These are phyloP conservation scores for Acleris laterana DNA, from an alignment of 2,888 invertebrate species.

Conservation along the genomic window DNA sequence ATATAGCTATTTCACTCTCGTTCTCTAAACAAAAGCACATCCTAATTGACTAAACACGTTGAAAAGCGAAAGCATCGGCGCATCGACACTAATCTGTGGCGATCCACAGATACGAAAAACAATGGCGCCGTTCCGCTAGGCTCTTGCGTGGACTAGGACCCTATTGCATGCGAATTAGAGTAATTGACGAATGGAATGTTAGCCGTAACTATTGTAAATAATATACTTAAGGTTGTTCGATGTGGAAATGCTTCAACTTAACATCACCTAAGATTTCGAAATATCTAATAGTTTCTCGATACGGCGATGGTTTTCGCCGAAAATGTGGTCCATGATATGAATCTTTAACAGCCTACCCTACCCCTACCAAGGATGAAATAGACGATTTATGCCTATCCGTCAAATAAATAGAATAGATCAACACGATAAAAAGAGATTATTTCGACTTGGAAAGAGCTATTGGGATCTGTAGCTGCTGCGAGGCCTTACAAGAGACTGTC, in stretches of 20 bases:
- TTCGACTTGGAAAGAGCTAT: too few species aligned
- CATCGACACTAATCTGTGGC: conserved; percentile 67
- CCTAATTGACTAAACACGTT: conserved; percentile 42
- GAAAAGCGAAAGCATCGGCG: conserved; percentile 55
- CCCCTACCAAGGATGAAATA: too few species aligned
- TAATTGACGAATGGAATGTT: conserved; percentile 27
- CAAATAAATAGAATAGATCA: too few species aligned
- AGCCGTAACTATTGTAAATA: conserved; percentile 7
- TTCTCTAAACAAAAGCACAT: conserved; percentile 26
- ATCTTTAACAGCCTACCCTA: too few species aligned
- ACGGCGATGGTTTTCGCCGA: too few species aligned
- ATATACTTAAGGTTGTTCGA: neutral
- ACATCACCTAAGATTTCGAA: too few species aligned
- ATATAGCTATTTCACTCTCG: conserved; percentile 1
- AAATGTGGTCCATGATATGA: too few species aligned
- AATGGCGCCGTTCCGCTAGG: conserved; percentile 55
- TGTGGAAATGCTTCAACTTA: neutral
- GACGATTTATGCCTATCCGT: too few species aligned
- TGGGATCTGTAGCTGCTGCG: too few species aligned
- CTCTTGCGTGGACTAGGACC: conserved; percentile 51
- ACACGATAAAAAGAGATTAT: too few species aligned
- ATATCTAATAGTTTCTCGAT: too few species aligned
- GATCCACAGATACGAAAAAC: conserved; percentile 70
- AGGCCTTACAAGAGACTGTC: too few species aligned
- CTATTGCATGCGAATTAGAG: conserved; percentile 34